Base-by-base conservation (phyloP, 2,113 vertebrate genomes). In the Copsychus sechellarum region DNA sequence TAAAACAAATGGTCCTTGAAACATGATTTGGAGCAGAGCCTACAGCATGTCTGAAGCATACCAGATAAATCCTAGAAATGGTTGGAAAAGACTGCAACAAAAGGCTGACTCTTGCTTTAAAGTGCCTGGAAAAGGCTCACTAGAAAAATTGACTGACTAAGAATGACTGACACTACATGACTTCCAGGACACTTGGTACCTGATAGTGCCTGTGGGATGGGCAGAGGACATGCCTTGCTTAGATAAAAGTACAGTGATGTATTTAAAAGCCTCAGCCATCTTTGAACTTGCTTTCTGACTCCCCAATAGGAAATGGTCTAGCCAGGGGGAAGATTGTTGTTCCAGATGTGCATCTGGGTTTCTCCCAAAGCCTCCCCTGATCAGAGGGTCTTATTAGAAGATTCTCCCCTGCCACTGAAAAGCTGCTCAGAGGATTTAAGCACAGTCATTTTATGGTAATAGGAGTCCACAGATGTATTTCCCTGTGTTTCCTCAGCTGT, bases 1-100 rank as follows among this genome's bases (percentile, higher is more conserved):
- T 93, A 80, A 83, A 96, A 83, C 79, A 97, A 96, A 96, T 86
- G 90, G 67, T 74, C 51, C 88, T 86, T 95, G 80, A 97, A 97
- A 88, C 94, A 60, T 8, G 48, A 86, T 86, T 88, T 96, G 94
- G 92, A 96, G 81, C 54, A 90, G 31, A 80, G 93, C 85, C 95
- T 80, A n/a, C 31, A 85, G 82, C 51, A 79, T 0, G 1, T 84
- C 81, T 95, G 78, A 77, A 87, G 61, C 2, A 15, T 86, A 81
- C 34, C 47, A 90, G 86, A 92, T 90, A 88, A 96, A 96, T 93
- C 67, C 95, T 96, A 93, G 91, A 95, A 90, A 90, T 60, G 56
- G 80, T 31, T 92, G 86, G 86, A 86, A 88, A 58, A 73, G 85
- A 51, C 42, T 83, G 72, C 76, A 93, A 69, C 47, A 66, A 93